Percentiles rank a stretch among this genome's conserved stretches.
phyloP scores from a whole-genome alignment of 2,888 invertebrate genomes.

The Tetranychus piercei region DNA sequence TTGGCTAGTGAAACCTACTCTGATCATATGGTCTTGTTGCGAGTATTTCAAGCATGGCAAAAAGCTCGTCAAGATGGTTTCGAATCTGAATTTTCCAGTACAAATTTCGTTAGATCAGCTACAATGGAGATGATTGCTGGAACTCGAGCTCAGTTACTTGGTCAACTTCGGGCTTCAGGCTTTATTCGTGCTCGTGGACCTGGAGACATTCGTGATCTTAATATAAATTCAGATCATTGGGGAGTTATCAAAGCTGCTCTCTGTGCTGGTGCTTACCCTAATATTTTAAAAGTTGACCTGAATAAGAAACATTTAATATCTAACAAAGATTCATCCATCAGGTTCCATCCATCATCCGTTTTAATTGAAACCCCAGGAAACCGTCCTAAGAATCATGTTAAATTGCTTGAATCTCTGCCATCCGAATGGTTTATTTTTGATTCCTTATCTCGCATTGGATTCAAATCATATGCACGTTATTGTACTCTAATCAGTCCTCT shows the following conservation, averaged over 20 bases:
- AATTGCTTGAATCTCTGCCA: too few species aligned
- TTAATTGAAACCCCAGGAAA: too few species aligned
- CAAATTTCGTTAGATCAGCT: conserved; percentile 54
- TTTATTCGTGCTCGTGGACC: conserved; percentile 43
- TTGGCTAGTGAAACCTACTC: conserved; percentile 59
- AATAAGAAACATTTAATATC: conserved; percentile 45
- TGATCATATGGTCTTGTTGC: conserved; percentile 69
- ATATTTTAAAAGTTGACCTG: conserved; percentile 54
- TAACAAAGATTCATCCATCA: conserved; percentile 44
- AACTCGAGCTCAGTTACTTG: conserved; percentile 60
- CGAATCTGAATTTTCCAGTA: conserved; percentile 51
- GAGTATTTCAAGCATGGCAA: conserved; percentile 71
- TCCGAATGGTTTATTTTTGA: conserved; percentile 72
- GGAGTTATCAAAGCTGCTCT: conserved; percentile 74
- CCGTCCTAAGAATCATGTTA: too few species aligned
- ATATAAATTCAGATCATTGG: conserved; percentile 66
- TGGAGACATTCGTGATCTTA: conserved; percentile 54
- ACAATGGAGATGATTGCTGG: conserved; percentile 78
- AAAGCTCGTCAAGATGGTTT: conserved; percentile 48
- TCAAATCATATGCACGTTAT: conserved; percentile 50
- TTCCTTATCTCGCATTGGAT: conserved; percentile 53
- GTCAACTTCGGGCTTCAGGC: conserved; percentile 52
- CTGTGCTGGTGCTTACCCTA: conserved; percentile 73
- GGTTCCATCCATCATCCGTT: conserved; percentile 43
- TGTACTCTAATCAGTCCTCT: conserved; percentile 62